Percentiles rank a stretch among this genome's conserved stretches.
Evolutionary conservation across 2,888 invertebrate species (phyloP).

Genomic region (Hydropsyche betteni): DNA sequence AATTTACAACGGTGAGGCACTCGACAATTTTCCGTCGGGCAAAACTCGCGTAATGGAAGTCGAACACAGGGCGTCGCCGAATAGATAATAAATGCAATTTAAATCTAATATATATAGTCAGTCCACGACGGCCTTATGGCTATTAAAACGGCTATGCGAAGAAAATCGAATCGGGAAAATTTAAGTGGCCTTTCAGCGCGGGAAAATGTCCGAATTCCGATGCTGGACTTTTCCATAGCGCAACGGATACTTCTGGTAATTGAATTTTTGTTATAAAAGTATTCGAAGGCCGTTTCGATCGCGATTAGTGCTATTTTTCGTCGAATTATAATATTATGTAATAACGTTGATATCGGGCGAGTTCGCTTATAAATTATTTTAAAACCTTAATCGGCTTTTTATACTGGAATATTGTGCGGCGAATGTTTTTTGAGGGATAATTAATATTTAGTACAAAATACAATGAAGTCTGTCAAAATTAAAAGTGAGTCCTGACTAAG

Average conservation of each 20-base stretch:
- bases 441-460: too few relatives aligned
- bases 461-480: too few relatives aligned
- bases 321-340: background rate
- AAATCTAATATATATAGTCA: slow-evolving; percentile 27
- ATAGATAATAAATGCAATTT: slow-evolving; percentile 43
- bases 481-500: too few relatives aligned
- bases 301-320: too few relatives aligned
- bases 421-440: too few relatives aligned
- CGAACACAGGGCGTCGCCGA: background rate
- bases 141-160: background rate
- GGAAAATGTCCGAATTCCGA: background rate
- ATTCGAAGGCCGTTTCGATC: too few relatives aligned
- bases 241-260: too few relatives aligned
- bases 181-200: background rate
- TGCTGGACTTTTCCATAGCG: too few relatives aligned
- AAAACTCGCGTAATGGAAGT: slow-evolving; percentile 31
- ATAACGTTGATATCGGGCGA: background rate
- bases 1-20: slow-evolving; percentile 3
- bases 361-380: background rate
- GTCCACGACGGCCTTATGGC: background rate
- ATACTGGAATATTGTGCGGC: too few relatives aligned
- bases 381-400: too few relatives aligned
- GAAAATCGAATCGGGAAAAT: slow-evolving; percentile 7
- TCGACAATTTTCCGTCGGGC: background rate
- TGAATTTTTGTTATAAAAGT: too few relatives aligned